These are phyloP conservation scores for Brachirus orientalis DNA, from an alignment of 2,113 vertebrate species.

Conservation along the genomic window DNA sequence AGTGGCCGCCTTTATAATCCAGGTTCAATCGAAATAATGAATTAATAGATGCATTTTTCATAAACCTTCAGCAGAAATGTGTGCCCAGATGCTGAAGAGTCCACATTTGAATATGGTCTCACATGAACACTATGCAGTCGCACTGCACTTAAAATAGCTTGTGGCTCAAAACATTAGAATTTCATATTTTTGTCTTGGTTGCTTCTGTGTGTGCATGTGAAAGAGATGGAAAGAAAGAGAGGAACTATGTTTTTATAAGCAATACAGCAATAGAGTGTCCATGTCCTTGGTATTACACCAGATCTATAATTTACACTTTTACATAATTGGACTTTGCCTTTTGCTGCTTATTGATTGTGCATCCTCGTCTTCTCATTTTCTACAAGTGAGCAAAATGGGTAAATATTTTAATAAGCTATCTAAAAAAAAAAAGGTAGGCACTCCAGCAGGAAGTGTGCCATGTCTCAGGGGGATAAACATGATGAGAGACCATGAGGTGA, in stretches of 20 bases:
- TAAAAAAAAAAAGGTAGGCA: constrained; percentile 19
- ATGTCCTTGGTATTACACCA: constrained; percentile 72
- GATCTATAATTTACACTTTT: constrained; percentile 80
- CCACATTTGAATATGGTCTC: constrained; percentile 79
- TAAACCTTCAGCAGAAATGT: constrained; percentile 73
- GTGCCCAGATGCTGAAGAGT: constrained; percentile 71
- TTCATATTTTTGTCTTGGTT: constrained; percentile 77
- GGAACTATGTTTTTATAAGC: constrained; percentile 39
- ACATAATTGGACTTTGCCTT: constrained; percentile 79
- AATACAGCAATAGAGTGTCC: constrained; percentile 54
- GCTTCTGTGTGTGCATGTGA: constrained; percentile 57
- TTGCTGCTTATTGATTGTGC: constrained; percentile 78
- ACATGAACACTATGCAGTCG: constrained; percentile 70
- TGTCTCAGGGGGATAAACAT: constrained; percentile 15
- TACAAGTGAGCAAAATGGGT: constrained; percentile 64
- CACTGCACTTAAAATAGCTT: constrained; percentile 80
- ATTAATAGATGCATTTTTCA: constrained; percentile 81
- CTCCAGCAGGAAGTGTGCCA: constrained; percentile 31
- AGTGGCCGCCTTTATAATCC: constrained; percentile 73
- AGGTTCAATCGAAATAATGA: constrained; percentile 79
- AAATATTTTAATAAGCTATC: constrained; percentile 74
- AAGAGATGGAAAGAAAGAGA: constrained; percentile 22
- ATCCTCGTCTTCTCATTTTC: constrained; percentile 66
- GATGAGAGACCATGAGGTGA: constrained; percentile 45
- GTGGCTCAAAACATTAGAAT: constrained; percentile 82